Base-by-base conservation (phyloP, 2,797 vertebrate genomes). In the Sebastes trivittatus region DNA sequence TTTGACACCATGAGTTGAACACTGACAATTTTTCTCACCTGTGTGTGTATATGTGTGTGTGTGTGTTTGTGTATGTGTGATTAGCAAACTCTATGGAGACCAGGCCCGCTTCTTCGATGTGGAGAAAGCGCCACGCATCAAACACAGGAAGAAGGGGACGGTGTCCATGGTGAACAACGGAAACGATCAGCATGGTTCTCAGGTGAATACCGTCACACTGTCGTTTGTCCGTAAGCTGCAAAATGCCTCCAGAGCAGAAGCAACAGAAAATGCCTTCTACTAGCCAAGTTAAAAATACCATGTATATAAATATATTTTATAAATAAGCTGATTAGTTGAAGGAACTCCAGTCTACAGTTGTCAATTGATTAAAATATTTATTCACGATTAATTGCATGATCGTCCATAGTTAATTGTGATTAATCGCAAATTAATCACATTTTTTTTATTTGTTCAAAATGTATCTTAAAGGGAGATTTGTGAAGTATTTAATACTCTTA, bases 121-220 rank as follows among this genome's bases (percentile, higher is more conserved):
- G 5, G 98, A 99, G 91, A 99, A 98, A 84, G 90, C 93, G 0
- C 98, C 98, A 0, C 96, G 98, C 85, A 99, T 99, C 93, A 99
- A 99, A 87, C 98, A 99, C 90, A 97, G 95, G 94, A 99, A 98
- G 90, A 97, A 95, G 73, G 98, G 98, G 65, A 98, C 97, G 0
- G 97, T 99, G 25, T 99, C 98, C 14, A 99, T 99, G 98, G 98
- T 99, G 90, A 99, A 99, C 94, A 98, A 99, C 61, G 98, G 98
- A 84, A 97, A 68, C 11, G 96, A 97, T 78, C 97, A 98, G 67
- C 98, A 99, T 72, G 98, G 97, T 67, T 99, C 98, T 84, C 98
- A 99, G 97, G 98, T 99, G 61, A 82, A 18, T 52, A 23, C 52
- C 6, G 23, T 29, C 20, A 18, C 27, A 38, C 11, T 61, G 5